Evolutionary conservation across 2,888 invertebrate genomes (phyloP), one percentile per base, ranked within the genome.

Genomic region (Lymantria monacha): DNA sequence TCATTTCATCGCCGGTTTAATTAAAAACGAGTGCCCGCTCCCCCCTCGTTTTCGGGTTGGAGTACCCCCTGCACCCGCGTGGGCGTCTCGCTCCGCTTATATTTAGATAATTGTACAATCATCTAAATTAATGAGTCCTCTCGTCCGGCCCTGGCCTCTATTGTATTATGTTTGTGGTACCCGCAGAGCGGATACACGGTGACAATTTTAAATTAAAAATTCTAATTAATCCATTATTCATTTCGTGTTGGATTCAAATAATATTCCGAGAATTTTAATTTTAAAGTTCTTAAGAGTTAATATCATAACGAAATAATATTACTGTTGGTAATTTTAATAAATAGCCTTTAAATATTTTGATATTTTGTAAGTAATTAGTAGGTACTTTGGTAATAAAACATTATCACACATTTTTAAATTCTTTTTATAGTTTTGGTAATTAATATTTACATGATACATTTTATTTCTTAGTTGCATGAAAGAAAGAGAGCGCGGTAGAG

Each of bases 61-160:
- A 79, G 83, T 82, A 77, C 84, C 85, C 87, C 86, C 83, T 75
- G 63, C 75, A 79, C 77, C 79, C 82, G 79, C 82, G 80, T 79
- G 85, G 85, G 83, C 84, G 88, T 83, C 86, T 86, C 89, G 83
- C 86, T 85, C 79, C 86, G 89, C 87, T 91, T 91, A 91, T 90
- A 90, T 91, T 91, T 91, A 91, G 91, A 91, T 91, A 91, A 91
- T 91, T 91, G 91, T 91, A 91, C 91, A 91, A 91, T 91, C 91
- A 90, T 91, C 91, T 91, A 91, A 91, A 91, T 91, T 91, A 91
- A 91, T 90, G 91, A 91, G 90, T 86, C 79, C 84, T 85, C 85
- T 84, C 88, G 88, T 90, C 90, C 91, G 90, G 88, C 81, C 74
- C 83, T 83, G 81, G 79, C 79, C 79, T 83, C 85, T 83, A 87